Percentiles rank a stretch among this genome's conserved stretches.
These are phyloP conservation scores for Drosophila athabasca DNA, from an alignment of 1,140 invertebrate genomes.

Conservation along the genomic window DNA sequence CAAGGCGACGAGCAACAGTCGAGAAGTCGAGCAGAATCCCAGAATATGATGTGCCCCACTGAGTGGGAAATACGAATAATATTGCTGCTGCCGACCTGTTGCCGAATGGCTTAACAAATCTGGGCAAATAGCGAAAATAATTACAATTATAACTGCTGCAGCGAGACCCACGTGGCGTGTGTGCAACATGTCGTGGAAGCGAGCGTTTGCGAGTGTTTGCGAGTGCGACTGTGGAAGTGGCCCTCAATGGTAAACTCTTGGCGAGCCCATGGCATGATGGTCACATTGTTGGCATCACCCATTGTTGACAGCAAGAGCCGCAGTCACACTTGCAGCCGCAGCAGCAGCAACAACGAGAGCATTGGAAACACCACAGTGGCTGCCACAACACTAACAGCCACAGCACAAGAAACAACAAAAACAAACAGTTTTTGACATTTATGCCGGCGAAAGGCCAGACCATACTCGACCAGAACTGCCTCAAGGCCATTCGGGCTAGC, in stretches of 20 bases:
- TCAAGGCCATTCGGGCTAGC: neutral
- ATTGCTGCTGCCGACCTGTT: conserved; percentile 49
- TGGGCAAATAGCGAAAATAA: conserved; percentile 50
- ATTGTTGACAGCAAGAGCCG: conserved; percentile 71
- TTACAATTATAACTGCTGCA: conserved; percentile 52
- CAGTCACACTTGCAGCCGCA: conserved; percentile 61
- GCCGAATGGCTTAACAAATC: conserved; percentile 56
- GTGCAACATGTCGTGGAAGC: conserved; percentile 18
- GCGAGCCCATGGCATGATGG: conserved; percentile 57
- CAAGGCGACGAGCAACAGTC: neutral
- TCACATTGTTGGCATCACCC: conserved; percentile 71
- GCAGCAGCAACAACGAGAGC: conserved; percentile 27
- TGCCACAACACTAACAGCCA: conserved; percentile 22
- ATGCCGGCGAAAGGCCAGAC: conserved; percentile 65
- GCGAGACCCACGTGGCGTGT: conserved; percentile 52
- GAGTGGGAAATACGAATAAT: conserved; percentile 38
- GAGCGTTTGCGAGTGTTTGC: conserved; percentile 2
- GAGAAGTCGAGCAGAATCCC: conserved; percentile 21
- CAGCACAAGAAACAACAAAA: neutral
- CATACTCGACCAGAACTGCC: conserved; percentile 16
- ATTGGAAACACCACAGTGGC: conserved; percentile 19
- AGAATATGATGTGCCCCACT: conserved; percentile 32
- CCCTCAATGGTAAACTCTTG: conserved; percentile 62
- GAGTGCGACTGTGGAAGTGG: conserved; percentile 43
- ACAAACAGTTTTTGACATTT: conserved; percentile 76